Percentiles rank a stretch among this genome's conserved stretches.
Conservation (phyloP, 2,888 invertebrate genomes). For the Tipula vernalis region DNA sequence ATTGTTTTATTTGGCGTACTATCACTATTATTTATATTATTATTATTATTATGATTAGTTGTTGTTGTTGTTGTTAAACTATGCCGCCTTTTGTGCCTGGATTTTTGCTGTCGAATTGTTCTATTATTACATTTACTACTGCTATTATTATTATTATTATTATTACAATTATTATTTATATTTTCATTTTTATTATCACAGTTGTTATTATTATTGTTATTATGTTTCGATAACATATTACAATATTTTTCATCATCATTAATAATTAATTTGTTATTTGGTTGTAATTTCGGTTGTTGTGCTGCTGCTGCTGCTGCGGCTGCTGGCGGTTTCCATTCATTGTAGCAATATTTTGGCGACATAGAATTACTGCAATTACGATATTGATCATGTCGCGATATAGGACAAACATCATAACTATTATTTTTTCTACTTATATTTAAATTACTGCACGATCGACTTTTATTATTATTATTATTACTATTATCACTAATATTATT, state of each 20-base stretch:
- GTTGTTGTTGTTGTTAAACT: neutral
- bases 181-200: slow-evolving; percentile 6
- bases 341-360: slow-evolving; percentile 5
- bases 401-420: neutral
- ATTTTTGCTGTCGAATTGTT: neutral
- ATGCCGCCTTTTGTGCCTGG: neutral
- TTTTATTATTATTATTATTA: neutral
- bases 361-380: neutral
- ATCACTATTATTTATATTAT: slow-evolving; percentile 12
- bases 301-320: neutral
- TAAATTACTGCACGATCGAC: neutral
- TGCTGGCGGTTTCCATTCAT: neutral
- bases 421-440: neutral
- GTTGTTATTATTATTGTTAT: slow-evolving; percentile 10
- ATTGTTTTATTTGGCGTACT: neutral
- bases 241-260: neutral
- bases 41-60: neutral
- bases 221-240: neutral
- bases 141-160: neutral
- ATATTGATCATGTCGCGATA: neutral
- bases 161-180: neutral
- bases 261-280: slow-evolving; percentile 5
- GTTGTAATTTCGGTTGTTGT: neutral
- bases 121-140: neutral
- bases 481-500: neutral